These are phyloP conservation scores for Aldabrachelys gigantea DNA, from an alignment of 2,113 vertebrate genomes.

Conservation along the genomic window DNA sequence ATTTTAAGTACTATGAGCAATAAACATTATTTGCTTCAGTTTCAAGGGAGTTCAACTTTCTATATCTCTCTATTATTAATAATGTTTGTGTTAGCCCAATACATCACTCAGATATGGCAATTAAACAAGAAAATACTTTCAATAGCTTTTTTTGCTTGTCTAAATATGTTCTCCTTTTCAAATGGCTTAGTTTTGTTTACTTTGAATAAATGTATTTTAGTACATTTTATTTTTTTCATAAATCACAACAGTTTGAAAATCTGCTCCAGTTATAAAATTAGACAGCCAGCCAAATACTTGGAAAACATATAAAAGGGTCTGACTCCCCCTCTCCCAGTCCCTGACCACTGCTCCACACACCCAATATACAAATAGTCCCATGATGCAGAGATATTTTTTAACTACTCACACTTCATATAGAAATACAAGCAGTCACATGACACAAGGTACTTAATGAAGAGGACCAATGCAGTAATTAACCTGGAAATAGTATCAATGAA, in stretches of 20 bases:
- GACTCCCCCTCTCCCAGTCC: background rate
- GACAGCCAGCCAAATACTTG: background rate
- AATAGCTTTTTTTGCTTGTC: background rate
- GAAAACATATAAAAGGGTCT: background rate
- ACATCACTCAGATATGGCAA: background rate
- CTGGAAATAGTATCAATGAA: slow-evolving; percentile 14
- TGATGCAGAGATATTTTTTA: background rate
- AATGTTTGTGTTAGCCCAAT: background rate
- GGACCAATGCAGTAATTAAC: background rate
- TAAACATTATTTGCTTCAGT: background rate
- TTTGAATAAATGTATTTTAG: background rate
- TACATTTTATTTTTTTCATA: background rate
- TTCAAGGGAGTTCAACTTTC: background rate
- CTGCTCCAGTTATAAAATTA: slow-evolving; percentile 38
- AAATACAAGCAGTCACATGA: background rate
- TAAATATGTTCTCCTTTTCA: background rate
- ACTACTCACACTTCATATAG: background rate
- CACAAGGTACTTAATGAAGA: background rate
- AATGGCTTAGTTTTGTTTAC: background rate
- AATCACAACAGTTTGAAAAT: background rate
- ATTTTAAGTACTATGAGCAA: background rate
- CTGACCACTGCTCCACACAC: background rate
- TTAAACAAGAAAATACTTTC: slow-evolving; percentile 8
- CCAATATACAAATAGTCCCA: background rate
- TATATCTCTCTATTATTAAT: background rate